phyloP scores from a whole-genome alignment of 2,797 vertebrate genomes.

The Pristis pectinata region DNA sequence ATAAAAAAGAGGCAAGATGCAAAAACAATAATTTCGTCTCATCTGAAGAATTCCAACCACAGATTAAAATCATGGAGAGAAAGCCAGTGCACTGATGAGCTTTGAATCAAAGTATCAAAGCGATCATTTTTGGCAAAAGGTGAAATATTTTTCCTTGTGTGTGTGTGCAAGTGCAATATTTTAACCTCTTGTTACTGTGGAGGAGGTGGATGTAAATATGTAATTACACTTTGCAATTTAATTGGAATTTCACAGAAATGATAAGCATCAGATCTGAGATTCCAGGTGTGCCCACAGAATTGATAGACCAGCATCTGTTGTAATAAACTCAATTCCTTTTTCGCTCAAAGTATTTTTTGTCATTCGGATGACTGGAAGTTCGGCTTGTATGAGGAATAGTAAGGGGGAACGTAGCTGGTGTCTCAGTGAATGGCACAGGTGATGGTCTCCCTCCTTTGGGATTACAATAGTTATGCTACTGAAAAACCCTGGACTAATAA shows the following conservation, averaged over 20 bases:
- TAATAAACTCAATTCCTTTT: too few species aligned
- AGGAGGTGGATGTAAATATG: neutral
- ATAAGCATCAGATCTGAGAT: neutral
- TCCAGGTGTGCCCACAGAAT: neutral
- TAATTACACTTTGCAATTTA: neutral
- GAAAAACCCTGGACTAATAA: too few species aligned
- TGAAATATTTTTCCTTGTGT: neutral
- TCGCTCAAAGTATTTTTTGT: too few species aligned
- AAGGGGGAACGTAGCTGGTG: too few species aligned
- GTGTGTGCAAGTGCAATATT: neutral
- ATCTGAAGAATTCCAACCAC: conserved; percentile 13
- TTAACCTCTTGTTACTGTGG: neutral
- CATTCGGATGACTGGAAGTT: too few species aligned
- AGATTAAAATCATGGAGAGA: neutral
- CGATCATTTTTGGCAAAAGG: neutral
- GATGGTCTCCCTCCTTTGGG: too few species aligned
- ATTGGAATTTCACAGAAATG: neutral
- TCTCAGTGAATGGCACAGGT: too few species aligned
- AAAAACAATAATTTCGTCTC: conserved; percentile 24
- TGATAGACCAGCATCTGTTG: neutral
- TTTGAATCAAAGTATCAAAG: neutral
- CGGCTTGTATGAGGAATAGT: too few species aligned
- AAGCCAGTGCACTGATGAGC: neutral
- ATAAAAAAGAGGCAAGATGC: neutral
- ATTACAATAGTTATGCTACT: too few species aligned